Conservation (phyloP, 2,113 vertebrate species). For the Planiliza haematocheilus region DNA sequence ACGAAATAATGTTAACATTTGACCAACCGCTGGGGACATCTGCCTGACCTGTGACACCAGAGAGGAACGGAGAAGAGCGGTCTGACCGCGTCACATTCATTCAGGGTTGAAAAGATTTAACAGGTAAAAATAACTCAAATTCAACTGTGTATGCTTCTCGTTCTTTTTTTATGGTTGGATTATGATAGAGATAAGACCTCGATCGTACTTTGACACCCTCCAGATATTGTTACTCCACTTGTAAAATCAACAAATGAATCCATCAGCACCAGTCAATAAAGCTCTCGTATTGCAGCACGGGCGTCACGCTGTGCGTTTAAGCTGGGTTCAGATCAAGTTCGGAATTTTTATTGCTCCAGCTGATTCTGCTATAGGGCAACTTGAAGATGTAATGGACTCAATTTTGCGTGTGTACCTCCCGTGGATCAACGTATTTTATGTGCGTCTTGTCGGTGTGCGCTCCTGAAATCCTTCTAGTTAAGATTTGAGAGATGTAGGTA, state of each 20-base stretch:
- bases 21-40: constrained; percentile 49
- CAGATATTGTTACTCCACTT: neutral
- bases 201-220: neutral
- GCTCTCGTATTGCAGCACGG: too few relatives aligned
- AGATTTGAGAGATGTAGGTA: too few relatives aligned
- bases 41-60: constrained; percentile 50
- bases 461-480: too few relatives aligned
- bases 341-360: constrained; percentile 1
- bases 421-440: too few relatives aligned
- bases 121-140: neutral
- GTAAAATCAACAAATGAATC: constrained; percentile 2
- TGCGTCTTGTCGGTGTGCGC: too few relatives aligned
- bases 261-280: neutral
- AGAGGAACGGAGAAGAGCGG: constrained; percentile 29
- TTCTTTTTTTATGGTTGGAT: too few relatives aligned
- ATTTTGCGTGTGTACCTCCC: neutral
- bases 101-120: neutral
- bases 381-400: neutral
- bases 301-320: too few relatives aligned
- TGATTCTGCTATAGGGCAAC: constrained; percentile 24
- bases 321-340: constrained; percentile 11
- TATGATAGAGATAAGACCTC: too few relatives aligned
- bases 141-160: neutral
- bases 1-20: neutral
- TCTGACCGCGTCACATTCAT: constrained; percentile 23